phyloP scores from a whole-genome alignment of 2,113 vertebrate genomes.

The Labeo catla region DNA sequence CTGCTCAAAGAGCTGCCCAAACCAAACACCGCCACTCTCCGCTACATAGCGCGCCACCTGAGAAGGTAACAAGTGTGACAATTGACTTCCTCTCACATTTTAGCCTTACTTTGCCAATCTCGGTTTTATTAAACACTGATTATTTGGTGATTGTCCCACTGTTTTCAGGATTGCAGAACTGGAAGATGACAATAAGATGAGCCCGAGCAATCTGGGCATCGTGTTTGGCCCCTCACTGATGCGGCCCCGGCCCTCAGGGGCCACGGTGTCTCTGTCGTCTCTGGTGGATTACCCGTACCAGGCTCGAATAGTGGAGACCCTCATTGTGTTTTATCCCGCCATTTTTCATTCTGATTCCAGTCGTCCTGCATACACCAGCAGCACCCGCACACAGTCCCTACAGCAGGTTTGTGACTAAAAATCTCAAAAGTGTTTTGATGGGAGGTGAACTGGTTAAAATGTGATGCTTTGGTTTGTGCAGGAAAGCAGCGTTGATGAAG shows the following conservation, averaged over 20 bases:
- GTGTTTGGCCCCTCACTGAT: conserved; percentile 95
- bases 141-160: background rate
- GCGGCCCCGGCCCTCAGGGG: conserved; percentile 90
- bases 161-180: conserved; percentile 87
- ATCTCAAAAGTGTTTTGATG: background rate
- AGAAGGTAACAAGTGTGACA: conserved; percentile 76
- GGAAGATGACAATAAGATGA: conserved; percentile 97
- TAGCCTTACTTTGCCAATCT: background rate
- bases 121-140: background rate
- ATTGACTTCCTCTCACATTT: too few relatives aligned
- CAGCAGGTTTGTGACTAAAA: conserved; percentile 59
- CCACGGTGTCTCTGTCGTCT: conserved; percentile 92
- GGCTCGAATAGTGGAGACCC: conserved; percentile 88
- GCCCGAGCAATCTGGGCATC: conserved; percentile 90
- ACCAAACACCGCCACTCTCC: conserved; percentile 82
- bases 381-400: conserved; percentile 47
- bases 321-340: conserved; percentile 86
- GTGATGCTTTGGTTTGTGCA: conserved; percentile 51
- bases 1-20: conserved; percentile 82
- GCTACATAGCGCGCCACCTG: conserved; percentile 87
- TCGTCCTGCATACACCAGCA: conserved; percentile 44
- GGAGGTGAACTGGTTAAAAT: background rate
- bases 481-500: conserved; percentile 53
- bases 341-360: conserved; percentile 77
- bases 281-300: conserved; percentile 97